Conservation (phyloP, 2,888 invertebrate species). For the Argyresthia goedartella region DNA sequence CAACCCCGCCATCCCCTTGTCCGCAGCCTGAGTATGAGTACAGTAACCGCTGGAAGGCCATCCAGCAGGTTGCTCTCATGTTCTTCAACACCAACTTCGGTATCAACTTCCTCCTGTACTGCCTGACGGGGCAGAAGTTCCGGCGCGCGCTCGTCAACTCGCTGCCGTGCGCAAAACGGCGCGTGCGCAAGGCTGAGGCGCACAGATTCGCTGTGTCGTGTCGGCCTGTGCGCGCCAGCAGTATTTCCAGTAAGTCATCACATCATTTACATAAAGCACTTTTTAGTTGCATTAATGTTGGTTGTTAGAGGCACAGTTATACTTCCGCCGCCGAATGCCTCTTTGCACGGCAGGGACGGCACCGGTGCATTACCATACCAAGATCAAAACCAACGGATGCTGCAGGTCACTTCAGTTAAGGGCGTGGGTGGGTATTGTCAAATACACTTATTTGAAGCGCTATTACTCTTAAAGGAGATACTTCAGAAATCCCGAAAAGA, state of each 20-base stretch:
- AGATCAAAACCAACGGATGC: too few species aligned
- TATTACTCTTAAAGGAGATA: too few species aligned
- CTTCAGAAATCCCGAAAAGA: too few species aligned
- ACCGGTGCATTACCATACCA: too few species aligned
- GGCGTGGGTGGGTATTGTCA: too few species aligned
- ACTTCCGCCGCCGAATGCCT: too few species aligned
- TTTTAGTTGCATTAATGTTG: too few species aligned
- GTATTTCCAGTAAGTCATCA: constrained; percentile 34
- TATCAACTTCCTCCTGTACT: constrained; percentile 86
- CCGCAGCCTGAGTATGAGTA: constrained; percentile 27
- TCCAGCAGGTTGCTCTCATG: constrained; percentile 76
- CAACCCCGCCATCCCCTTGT: not conserved
- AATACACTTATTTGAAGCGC: too few species aligned
- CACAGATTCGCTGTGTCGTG: constrained; percentile 8
- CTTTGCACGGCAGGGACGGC: too few species aligned
- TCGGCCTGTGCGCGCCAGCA: constrained; percentile 20
- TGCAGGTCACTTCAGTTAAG: too few species aligned
- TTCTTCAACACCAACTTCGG: constrained; percentile 87
- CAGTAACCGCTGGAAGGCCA: constrained; percentile 57
- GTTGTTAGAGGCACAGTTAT: too few species aligned
- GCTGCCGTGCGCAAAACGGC: constrained; percentile 24
- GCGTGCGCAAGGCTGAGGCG: constrained; percentile 14
- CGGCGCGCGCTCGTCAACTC: constrained; percentile 64
- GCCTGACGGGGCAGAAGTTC: constrained; percentile 85
- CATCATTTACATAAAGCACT: not conserved